Conservation (phyloP, 64 coral and sea anemone genomes). For the Trachythela sp. region DNA sequence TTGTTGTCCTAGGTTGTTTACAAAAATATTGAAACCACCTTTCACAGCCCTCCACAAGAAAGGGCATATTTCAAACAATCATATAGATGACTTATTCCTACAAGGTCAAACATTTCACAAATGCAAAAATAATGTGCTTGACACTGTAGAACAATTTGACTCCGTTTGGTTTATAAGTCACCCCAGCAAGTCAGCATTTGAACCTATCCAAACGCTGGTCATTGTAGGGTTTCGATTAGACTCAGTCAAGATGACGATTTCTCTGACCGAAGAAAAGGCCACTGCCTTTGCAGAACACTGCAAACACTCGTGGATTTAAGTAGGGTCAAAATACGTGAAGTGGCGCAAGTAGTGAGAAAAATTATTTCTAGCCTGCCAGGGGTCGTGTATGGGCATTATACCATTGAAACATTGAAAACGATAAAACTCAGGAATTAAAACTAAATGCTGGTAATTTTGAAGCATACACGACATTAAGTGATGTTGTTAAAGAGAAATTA, state of each 20-base stretch:
- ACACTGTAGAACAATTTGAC: background rate
- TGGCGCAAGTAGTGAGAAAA: background rate
- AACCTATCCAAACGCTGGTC: background rate
- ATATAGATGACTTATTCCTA: background rate
- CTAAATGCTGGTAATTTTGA: slow-evolving; percentile 44
- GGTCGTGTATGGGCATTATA: slow-evolving; percentile 39
- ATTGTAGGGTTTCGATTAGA: background rate
- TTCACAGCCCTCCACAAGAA: background rate
- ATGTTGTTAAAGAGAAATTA: background rate
- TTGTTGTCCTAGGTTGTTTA: slow-evolving; percentile 2
- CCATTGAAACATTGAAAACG: slow-evolving; percentile 46
- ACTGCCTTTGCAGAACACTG: background rate
- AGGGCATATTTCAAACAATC: background rate
- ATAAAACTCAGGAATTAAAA: slow-evolving; percentile 43
- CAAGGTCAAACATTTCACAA: background rate
- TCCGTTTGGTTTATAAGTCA: background rate
- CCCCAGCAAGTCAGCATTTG: background rate
- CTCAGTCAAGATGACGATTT: background rate
- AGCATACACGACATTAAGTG: background rate
- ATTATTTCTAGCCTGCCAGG: background rate
- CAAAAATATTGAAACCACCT: background rate
- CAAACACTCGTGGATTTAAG: background rate
- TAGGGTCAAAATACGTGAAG: background rate
- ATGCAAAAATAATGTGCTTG: background rate
- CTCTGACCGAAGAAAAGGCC: background rate